Evolutionary conservation across 2,113 vertebrate genomes (phyloP), one percentile per base, ranked within the genome.

Genomic region (Callopanchax toddi): DNA sequence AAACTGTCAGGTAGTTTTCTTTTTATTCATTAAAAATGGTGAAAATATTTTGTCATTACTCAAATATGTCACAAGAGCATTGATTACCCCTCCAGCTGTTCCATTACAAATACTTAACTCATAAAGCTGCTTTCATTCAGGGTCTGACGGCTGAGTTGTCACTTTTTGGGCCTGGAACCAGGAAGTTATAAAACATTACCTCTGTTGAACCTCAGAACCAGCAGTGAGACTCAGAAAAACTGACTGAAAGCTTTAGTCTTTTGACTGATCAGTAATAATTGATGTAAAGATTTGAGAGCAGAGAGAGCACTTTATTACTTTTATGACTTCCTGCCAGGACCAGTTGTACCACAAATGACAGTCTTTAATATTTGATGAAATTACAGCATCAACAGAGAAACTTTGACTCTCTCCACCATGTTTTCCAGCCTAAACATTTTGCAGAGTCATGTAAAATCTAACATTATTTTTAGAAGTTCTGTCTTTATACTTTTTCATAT

Each of bases 311-410:
- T 75, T 71, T 1, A 71, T 71, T 64, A 67, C 54, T 71, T 79
- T 59, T 55, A 55, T 73, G 64, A 76, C 56, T 70, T 80, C 52
- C 52, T 50, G 11, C 7, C 13, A 42, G 36, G 73, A 62, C 42
- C 53, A 60, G 44, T 67, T 74, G 52, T 70, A 36, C 63, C 56
- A 80, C 67, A 81, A 74, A 78, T 71, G 57, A 61, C 29, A 62
- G 37, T 48, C 11, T 43, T 84, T 55, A 50, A 78, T 81, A 55
- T 62, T 69, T 78, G 54, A 84, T 69, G 51, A 29, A 56, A 71
- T 49, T 26, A 48, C 29, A 71, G 56, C 71, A 64, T 37, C 44
- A 48, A 52, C 3, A 32, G 6, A 0, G 51, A 29, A 63, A 59
- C 15, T 51, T 21, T 45, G 17, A 55, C 44, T 45, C 13, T 11